Evolutionary conservation across 1,140 invertebrate genomes (phyloP).

Genomic region (Archegozetes longisetosus): DNA sequence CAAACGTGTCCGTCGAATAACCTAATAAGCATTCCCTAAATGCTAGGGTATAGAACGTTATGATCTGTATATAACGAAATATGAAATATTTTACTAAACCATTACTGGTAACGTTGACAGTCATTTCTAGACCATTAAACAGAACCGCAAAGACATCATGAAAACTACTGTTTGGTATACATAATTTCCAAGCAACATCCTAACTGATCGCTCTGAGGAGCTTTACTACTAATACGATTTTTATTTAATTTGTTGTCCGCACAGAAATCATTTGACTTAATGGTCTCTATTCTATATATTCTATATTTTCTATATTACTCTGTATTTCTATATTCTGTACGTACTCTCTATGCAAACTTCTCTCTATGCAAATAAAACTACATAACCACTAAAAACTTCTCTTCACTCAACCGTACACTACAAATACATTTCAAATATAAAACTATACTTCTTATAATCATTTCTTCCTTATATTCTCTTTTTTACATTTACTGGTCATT

Average conservation of each 20-base stretch:
- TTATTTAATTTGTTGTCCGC: neutral
- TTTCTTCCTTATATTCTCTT: too few relatives aligned
- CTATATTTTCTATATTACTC: too few relatives aligned
- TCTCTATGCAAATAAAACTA: too few relatives aligned
- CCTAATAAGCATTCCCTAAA: neutral
- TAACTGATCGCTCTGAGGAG: neutral
- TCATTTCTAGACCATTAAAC: conserved; percentile 12
- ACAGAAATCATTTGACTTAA: neutral
- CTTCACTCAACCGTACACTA: too few relatives aligned
- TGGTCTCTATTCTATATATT: neutral
- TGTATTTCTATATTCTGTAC: too few relatives aligned
- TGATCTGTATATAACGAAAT: neutral
- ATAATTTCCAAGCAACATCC: neutral
- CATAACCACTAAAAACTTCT: too few relatives aligned
- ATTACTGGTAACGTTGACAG: neutral
- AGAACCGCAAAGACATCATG: neutral
- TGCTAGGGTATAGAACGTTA: neutral
- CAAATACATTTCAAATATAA: too few relatives aligned
- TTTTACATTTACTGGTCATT: too few relatives aligned
- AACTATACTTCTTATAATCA: too few relatives aligned
- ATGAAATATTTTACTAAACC: neutral
- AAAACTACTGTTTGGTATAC: neutral
- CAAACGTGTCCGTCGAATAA: neutral
- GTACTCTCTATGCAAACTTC: too few relatives aligned
- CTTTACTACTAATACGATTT: neutral